Conservation (phyloP, 2,797 vertebrate genomes). For the Alauda arvensis region DNA sequence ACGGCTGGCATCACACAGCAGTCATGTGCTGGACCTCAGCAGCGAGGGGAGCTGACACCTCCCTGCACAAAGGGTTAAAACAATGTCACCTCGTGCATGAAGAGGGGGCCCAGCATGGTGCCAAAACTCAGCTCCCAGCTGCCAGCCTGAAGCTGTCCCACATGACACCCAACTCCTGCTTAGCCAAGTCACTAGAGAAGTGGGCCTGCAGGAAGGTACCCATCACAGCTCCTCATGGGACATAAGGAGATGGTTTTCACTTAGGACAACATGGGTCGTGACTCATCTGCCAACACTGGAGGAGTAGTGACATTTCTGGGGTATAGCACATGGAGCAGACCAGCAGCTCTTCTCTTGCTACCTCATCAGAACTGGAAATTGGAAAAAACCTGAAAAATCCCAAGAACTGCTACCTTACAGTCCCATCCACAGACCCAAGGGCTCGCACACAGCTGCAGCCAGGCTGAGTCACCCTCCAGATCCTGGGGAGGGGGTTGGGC, state of each 20-base stretch:
- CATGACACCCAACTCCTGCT: not conserved
- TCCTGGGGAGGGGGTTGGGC: not conserved
- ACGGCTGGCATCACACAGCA: not conserved
- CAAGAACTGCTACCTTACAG: not conserved
- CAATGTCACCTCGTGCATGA: rapidly evolving
- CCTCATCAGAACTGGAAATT: not conserved
- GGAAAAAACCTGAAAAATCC: not conserved
- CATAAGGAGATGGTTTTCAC: not conserved
- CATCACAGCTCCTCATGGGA: not conserved
- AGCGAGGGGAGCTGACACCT: not conserved
- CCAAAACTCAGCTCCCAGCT: not conserved
- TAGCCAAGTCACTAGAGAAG: not conserved
- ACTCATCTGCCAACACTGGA: not conserved
- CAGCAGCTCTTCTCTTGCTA: not conserved
- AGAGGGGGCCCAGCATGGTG: rapidly evolving
- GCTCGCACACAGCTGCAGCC: not conserved
- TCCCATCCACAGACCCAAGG: not conserved
- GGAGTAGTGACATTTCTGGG: not conserved
- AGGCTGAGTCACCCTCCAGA: not conserved
- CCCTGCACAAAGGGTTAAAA: not conserved
- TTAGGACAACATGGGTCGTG: rapidly evolving
- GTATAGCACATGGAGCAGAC: not conserved
- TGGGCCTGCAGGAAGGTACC: not conserved
- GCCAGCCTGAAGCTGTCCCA: not conserved
- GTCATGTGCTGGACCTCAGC: not conserved